A percentile compares a stretch with the other conserved stretches of the same genome.
Evolutionary conservation across 1,140 invertebrate genomes (phyloP).

Genomic region (Olivierus martensii): DNA sequence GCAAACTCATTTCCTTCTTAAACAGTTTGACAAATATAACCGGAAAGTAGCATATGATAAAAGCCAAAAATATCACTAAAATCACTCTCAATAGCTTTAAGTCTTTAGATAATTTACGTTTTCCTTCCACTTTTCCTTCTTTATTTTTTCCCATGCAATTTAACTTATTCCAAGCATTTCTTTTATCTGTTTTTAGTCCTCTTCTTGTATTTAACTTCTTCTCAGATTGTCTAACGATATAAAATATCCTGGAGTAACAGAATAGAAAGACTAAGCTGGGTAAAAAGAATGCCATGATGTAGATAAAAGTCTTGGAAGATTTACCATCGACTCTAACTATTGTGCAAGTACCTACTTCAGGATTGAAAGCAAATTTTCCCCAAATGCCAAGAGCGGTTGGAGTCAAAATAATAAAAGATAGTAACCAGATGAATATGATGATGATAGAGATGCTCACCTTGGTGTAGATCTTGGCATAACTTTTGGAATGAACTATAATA

Average conservation of each 20-base stretch:
- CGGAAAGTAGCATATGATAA: too few relatives aligned
- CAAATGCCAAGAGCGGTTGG: slow-evolving; percentile 64
- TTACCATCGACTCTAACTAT: slow-evolving; percentile 50
- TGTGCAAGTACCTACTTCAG: slow-evolving; percentile 57
- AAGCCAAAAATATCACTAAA: too few relatives aligned
- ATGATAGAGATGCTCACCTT: slow-evolving; percentile 49
- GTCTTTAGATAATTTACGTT: too few relatives aligned
- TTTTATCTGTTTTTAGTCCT: too few relatives aligned
- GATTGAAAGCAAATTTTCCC: slow-evolving; percentile 61
- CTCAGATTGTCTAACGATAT: background rate
- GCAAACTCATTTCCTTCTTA: slow-evolving; percentile 34
- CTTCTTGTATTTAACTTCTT: background rate
- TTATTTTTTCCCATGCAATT: too few relatives aligned
- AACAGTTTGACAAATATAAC: too few relatives aligned
- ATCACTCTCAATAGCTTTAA: too few relatives aligned
- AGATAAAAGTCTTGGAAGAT: slow-evolving; percentile 67
- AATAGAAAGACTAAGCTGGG: slow-evolving; percentile 62
- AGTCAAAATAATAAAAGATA: slow-evolving; percentile 55
- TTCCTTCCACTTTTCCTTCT: too few relatives aligned
- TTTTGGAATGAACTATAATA: slow-evolving; percentile 63
- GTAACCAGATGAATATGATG: slow-evolving; percentile 62
- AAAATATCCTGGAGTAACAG: slow-evolving; percentile 63
- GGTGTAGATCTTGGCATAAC: slow-evolving; percentile 48
- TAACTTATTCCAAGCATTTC: too few relatives aligned
- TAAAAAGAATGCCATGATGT: slow-evolving; percentile 59